phyloP scores from a whole-genome alignment of 1,140 invertebrate genomes.

The Drosophila pseudoobscura region DNA sequence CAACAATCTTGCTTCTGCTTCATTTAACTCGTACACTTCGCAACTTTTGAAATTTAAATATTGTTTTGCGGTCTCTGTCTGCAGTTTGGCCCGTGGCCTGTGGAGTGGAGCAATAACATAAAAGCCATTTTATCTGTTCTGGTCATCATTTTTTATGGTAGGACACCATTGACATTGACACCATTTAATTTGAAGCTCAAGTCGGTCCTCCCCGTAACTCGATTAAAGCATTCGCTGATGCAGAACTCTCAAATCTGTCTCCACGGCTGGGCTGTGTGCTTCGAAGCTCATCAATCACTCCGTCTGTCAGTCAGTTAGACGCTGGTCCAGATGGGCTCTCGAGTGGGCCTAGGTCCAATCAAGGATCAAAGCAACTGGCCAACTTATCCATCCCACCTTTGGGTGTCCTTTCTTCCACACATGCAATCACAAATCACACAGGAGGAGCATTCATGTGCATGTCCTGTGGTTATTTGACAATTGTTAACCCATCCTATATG shows the following conservation, averaged over 20 bases:
- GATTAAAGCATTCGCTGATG: slow-evolving; percentile 72
- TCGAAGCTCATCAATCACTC: slow-evolving; percentile 55
- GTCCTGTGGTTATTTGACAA: slow-evolving; percentile 74
- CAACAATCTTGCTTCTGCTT: slow-evolving; percentile 81
- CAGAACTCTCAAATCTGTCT: slow-evolving; percentile 59
- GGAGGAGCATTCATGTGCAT: slow-evolving; percentile 71
- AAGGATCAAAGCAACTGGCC: slow-evolving; percentile 70
- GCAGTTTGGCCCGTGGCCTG: slow-evolving; percentile 45
- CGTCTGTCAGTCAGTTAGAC: not conserved
- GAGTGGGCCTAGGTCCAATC: slow-evolving; percentile 60
- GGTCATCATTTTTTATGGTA: slow-evolving; percentile 72
- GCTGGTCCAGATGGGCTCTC: slow-evolving; percentile 41
- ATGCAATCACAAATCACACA: slow-evolving; percentile 57
- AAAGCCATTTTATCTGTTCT: slow-evolving; percentile 72
- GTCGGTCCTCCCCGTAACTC: slow-evolving; percentile 30
- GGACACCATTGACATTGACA: slow-evolving; percentile 55
- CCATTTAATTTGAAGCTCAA: slow-evolving; percentile 61
- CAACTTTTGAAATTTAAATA: slow-evolving; percentile 79
- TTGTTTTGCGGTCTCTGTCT: slow-evolving; percentile 62
- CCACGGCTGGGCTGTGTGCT: not conserved
- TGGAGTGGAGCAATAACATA: slow-evolving; percentile 69
- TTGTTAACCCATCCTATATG: slow-evolving; percentile 52
- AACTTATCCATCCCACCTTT: slow-evolving; percentile 23
- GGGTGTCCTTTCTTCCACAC: slow-evolving; percentile 45
- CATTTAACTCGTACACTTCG: slow-evolving; percentile 74